phyloP scores from a whole-genome alignment of 1,140 invertebrate genomes.

The Brachionus asplanchnoidis region DNA sequence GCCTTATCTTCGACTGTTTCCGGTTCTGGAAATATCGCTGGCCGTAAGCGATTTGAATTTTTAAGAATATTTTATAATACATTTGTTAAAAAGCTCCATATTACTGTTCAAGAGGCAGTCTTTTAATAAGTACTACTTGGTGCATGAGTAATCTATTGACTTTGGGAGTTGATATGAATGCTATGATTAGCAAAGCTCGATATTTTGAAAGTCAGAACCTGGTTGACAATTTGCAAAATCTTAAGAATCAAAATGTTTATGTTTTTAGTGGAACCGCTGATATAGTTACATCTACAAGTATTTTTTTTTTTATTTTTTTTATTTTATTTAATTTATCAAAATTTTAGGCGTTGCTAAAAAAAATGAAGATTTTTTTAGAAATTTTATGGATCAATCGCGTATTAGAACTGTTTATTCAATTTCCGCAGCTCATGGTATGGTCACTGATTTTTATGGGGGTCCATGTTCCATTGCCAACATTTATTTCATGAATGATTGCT shows the following conservation, averaged over 20 bases:
- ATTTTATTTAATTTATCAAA: not conserved
- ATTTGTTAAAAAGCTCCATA: constrained; percentile 48
- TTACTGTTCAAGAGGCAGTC: constrained; percentile 48
- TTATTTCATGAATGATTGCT: constrained; percentile 53
- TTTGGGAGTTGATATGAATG: constrained; percentile 44
- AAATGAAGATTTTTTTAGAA: constrained; percentile 43
- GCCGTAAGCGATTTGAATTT: constrained; percentile 47
- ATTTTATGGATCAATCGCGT: constrained; percentile 2
- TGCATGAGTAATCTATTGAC: constrained; percentile 51
- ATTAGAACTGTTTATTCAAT: constrained; percentile 12
- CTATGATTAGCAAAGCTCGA: not conserved
- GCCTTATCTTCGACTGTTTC: constrained; percentile 51
- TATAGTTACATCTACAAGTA: constrained; percentile 50
- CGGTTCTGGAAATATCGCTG: constrained; percentile 55
- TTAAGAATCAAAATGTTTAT: constrained; percentile 50
- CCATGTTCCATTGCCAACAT: constrained; percentile 46
- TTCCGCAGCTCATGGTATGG: constrained; percentile 43
- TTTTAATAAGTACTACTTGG: constrained; percentile 44
- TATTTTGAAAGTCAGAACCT: not conserved
- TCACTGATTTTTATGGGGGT: constrained; percentile 54
- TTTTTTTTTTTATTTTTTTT: not conserved
- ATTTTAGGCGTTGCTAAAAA: constrained; percentile 48
- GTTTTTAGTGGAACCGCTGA: constrained; percentile 53
- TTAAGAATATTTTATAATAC: not conserved
- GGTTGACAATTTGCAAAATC: constrained; percentile 50